phyloP scores from a whole-genome alignment of 2,113 vertebrate genomes.

The Stigmatopora argus region DNA sequence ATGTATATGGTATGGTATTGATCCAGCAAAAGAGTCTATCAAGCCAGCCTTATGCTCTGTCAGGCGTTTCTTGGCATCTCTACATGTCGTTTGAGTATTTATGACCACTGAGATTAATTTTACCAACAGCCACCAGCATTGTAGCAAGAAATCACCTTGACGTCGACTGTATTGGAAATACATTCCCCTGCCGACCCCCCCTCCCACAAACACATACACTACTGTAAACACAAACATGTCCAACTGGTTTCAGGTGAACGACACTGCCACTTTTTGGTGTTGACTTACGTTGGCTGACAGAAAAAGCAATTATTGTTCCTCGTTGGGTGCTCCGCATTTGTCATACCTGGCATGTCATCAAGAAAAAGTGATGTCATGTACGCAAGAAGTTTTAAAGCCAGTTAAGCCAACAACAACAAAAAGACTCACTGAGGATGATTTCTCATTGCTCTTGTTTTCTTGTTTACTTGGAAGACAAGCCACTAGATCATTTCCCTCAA shows the following conservation, averaged over 20 bases:
- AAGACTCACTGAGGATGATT: not conserved
- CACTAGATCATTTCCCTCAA: not conserved
- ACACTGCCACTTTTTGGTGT: slow-evolving; percentile 3
- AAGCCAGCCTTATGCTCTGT: slow-evolving; percentile 38
- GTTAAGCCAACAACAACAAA: not conserved
- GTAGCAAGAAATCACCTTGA: slow-evolving; percentile 54
- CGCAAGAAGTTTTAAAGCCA: slow-evolving; percentile 6
- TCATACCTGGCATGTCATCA: slow-evolving; percentile 5
- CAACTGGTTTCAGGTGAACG: slow-evolving; percentile 21
- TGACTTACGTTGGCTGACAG: slow-evolving; percentile 12
- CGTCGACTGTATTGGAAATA: slow-evolving; percentile 32
- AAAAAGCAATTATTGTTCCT: slow-evolving; percentile 5
- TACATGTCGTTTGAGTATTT: slow-evolving; percentile 55
- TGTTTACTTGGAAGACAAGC: not conserved
- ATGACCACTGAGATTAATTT: slow-evolving; percentile 48
- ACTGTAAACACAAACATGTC: slow-evolving; percentile 34
- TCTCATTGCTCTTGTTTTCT: not conserved
- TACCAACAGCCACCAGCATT: slow-evolving; percentile 36
- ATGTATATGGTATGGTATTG: slow-evolving; percentile 55
- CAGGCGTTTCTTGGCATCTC: slow-evolving; percentile 60
- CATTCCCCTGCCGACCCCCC: slow-evolving; percentile 3
- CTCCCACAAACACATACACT: not conserved
- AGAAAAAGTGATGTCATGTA: slow-evolving; percentile 4
- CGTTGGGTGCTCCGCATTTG: not conserved
- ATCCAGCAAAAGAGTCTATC: slow-evolving; percentile 52